phyloP scores from a whole-genome alignment of 2,113 vertebrate species.

The Trochalopteron elliotii region DNA sequence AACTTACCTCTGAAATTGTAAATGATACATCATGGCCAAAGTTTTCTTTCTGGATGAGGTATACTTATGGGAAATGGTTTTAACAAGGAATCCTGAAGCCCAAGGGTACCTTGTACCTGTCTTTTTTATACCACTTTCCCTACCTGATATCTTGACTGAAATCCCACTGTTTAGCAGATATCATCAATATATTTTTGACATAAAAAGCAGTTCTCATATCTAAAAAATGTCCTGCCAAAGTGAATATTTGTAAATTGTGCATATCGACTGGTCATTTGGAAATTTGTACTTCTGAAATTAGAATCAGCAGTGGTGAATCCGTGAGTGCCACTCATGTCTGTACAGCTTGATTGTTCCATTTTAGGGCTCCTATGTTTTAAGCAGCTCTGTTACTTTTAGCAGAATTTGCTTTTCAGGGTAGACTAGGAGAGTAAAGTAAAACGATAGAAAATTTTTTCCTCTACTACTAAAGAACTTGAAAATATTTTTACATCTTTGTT shows the following conservation, averaged over 20 bases:
- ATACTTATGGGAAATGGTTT: not conserved
- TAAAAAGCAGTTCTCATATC: not conserved
- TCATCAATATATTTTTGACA: not conserved
- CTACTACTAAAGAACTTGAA: not conserved
- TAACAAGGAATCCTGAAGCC: not conserved
- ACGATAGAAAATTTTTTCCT: rapidly evolving
- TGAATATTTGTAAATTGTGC: not conserved
- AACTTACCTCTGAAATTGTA: not conserved
- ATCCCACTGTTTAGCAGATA: not conserved
- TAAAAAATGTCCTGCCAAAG: not conserved
- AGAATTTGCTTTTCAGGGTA: not conserved
- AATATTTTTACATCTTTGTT: not conserved
- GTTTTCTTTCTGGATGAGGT: not conserved
- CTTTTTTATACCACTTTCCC: not conserved
- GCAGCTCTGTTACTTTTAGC: not conserved
- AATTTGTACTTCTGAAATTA: not conserved
- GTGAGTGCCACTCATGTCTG: not conserved
- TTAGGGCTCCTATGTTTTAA: not conserved
- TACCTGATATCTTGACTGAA: not conserved
- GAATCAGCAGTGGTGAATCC: not conserved
- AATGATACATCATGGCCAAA: not conserved
- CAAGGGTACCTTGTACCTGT: not conserved
- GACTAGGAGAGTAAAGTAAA: not conserved
- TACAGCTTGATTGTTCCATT: not conserved
- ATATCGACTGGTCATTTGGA: not conserved